Evolutionary conservation across 2,113 vertebrate genomes (phyloP).

Genomic region (Calidris pugnax): DNA sequence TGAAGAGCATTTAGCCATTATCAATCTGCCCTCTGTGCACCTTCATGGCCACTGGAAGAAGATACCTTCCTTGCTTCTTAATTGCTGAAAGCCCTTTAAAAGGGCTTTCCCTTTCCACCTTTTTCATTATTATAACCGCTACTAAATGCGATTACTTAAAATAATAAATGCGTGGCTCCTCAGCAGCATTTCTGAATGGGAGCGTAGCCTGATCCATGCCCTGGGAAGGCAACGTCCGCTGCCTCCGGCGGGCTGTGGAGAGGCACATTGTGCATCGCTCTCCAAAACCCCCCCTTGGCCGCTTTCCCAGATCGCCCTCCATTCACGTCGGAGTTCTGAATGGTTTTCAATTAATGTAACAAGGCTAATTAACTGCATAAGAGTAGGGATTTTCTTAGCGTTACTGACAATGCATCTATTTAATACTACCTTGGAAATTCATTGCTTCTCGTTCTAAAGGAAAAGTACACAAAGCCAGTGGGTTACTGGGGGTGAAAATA

Average conservation of each 20-base stretch:
- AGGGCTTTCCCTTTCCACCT: background rate
- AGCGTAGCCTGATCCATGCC: fast-evolving
- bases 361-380: constrained; percentile 56
- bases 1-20: background rate
- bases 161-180: background rate
- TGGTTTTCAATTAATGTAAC: constrained; percentile 59
- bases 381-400: background rate
- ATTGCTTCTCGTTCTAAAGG: background rate
- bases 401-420: constrained; percentile 26
- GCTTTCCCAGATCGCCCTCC: background rate
- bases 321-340: constrained; percentile 21
- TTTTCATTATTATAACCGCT: background rate
- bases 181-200: background rate
- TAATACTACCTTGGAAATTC: constrained; percentile 17
- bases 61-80: background rate
- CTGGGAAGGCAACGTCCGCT: fast-evolving
- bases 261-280: background rate
- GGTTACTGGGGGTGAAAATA: background rate
- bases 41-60: background rate
- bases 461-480: background rate
- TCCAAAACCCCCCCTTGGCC: background rate
- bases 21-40: background rate
- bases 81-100: constrained; percentile 4
- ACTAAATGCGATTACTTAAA: background rate
- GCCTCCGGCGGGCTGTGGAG: background rate